Evolutionary conservation across 2,888 invertebrate genomes (phyloP).

Genomic region (Malthinus flaveolus): DNA sequence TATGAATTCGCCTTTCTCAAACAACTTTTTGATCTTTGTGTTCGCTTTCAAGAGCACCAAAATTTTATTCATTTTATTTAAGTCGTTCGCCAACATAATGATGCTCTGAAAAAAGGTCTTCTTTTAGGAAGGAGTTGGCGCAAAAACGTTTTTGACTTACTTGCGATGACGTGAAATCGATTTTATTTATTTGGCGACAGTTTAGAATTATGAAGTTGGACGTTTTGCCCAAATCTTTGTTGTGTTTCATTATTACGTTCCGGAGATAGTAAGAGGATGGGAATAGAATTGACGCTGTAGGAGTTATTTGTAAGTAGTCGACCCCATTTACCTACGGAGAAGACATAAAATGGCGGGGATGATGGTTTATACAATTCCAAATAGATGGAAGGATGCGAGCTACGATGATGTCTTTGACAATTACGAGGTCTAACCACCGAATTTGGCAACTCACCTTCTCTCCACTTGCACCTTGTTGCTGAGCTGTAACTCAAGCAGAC

Average conservation of each 20-base stretch:
- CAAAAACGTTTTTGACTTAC: slow-evolving; percentile 48
- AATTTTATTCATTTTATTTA: slow-evolving; percentile 37
- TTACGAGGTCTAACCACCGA: too few relatives aligned
- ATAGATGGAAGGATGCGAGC: slow-evolving; percentile 21
- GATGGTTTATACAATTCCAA: too few relatives aligned
- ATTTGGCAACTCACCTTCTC: too few relatives aligned
- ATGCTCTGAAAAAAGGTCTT: slow-evolving; percentile 40
- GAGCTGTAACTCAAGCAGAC: too few relatives aligned
- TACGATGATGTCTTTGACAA: too few relatives aligned
- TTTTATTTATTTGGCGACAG: slow-evolving; percentile 62
- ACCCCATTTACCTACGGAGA: slow-evolving; percentile 37
- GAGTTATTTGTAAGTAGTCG: slow-evolving; percentile 54
- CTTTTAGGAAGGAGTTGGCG: neutral
- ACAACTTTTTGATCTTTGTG: neutral
- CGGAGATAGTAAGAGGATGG: slow-evolving; percentile 63
- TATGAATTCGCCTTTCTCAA: neutral
- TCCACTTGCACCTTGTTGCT: too few relatives aligned
- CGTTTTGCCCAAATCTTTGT: slow-evolving; percentile 46
- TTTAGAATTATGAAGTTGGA: slow-evolving; percentile 61
- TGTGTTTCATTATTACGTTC: slow-evolving; percentile 53
- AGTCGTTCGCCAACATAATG: slow-evolving; percentile 40
- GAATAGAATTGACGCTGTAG: slow-evolving; percentile 59
- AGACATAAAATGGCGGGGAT: too few relatives aligned
- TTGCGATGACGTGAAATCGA: slow-evolving; percentile 72
- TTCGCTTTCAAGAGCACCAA: slow-evolving; percentile 36